A percentile compares a stretch with the other conserved stretches of the same genome.
Evolutionary conservation across 2,888 invertebrate species (phyloP).

Genomic region (Pachymerium ferrugineum): DNA sequence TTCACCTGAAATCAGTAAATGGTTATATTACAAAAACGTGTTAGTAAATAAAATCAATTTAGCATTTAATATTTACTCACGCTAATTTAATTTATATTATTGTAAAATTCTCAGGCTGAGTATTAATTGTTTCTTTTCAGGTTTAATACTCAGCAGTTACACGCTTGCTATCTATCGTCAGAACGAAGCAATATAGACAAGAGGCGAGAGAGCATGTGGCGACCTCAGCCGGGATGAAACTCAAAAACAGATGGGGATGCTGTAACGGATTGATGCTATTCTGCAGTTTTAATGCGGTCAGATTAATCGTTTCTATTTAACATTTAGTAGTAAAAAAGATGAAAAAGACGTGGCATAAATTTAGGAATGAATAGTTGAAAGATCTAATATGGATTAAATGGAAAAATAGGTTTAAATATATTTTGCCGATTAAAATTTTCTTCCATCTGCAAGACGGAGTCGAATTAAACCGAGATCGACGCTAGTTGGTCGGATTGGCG

Average conservation of each 20-base stretch:
- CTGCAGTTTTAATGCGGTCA: conserved; percentile 3
- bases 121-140: no score
- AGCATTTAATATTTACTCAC: no score
- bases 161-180: not conserved
- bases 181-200: not conserved
- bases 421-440: no score
- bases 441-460: not conserved
- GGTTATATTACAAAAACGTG: no score
- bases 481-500: not conserved
- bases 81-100: no score
- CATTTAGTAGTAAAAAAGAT: not conserved
- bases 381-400: no score
- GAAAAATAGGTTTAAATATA: no score
- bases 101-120: no score
- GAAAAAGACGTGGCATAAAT: not conserved
- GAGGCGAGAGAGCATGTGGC: not conserved
- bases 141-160: no score
- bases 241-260: not conserved
- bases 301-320: not conserved
- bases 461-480: not conserved
- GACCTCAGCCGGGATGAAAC: conserved; percentile 1
- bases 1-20: no score
- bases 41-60: no score
- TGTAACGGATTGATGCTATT: not conserved
- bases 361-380: no score